Conservation (phyloP, 2,797 vertebrate genomes). For the Hoplostethus mediterraneus region DNA sequence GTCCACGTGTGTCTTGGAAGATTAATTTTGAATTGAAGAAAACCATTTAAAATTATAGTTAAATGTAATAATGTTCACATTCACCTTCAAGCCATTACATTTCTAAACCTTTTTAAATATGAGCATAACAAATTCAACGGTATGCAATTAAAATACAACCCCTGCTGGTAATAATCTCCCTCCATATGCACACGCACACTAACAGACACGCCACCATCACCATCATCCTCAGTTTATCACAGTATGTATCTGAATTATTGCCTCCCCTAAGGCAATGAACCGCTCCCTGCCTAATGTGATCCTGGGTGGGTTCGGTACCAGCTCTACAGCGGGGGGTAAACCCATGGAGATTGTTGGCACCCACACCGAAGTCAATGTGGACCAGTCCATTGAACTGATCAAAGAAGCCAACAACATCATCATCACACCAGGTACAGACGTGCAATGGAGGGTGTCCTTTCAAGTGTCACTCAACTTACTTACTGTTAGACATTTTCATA, state of each 20-base stretch:
- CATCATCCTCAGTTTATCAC: neutral
- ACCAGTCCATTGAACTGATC: constrained; percentile 84
- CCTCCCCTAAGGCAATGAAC: constrained; percentile 79
- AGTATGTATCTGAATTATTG: neutral
- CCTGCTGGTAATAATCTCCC: too few species aligned
- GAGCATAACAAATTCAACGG: too few species aligned
- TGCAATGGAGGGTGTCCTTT: too few species aligned
- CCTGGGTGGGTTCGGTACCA: constrained; percentile 84
- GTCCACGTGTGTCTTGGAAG: too few species aligned
- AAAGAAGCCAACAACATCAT: constrained; percentile 85
- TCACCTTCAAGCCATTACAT: too few species aligned
- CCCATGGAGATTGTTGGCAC: constrained; percentile 86
- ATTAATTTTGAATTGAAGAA: too few species aligned
- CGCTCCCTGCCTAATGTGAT: constrained; percentile 86
- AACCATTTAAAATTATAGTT: too few species aligned
- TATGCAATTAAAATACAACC: too few species aligned
- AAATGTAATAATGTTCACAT: too few species aligned
- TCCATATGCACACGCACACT: neutral
- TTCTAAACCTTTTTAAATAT: too few species aligned
- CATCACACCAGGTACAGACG: constrained; percentile 80
- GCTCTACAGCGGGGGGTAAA: constrained; percentile 82
- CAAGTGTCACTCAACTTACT: too few species aligned
- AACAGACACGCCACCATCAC: neutral
- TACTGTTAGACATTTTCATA: too few species aligned
- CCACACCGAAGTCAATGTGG: constrained; percentile 85